Evolutionary conservation across 2,888 invertebrate genomes (phyloP).

Genomic region (Leistus spinibarbis): DNA sequence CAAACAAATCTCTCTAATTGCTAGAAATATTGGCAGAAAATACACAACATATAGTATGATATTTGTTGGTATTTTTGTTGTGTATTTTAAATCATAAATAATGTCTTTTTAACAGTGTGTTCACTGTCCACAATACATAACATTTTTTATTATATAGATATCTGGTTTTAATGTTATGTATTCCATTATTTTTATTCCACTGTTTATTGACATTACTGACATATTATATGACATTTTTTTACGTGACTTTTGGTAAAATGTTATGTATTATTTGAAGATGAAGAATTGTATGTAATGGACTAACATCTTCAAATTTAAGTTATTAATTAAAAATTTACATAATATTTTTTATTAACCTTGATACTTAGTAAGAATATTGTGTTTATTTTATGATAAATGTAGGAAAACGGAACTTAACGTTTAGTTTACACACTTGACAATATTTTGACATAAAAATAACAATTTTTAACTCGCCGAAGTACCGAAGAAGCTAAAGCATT

Average conservation of each 20-base stretch:
- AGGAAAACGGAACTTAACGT: too few species aligned
- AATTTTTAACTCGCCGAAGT: too few species aligned
- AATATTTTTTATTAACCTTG: neutral
- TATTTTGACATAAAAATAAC: too few species aligned
- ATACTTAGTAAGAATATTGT: neutral
- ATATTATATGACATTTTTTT: neutral
- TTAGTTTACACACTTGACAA: too few species aligned
- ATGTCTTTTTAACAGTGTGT: neutral
- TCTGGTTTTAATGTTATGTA: neutral
- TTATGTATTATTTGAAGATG: neutral
- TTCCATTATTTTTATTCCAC: neutral
- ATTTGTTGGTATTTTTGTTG: neutral
- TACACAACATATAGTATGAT: neutral
- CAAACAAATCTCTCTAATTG: neutral
- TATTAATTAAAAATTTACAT: neutral
- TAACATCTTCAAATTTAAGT: neutral
- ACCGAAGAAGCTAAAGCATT: too few species aligned
- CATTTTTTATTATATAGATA: neutral
- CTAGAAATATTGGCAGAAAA: too few species aligned
- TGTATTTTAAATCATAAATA: neutral
- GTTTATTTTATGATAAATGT: neutral
- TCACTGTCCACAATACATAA: neutral
- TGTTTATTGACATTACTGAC: neutral
- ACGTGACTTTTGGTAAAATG: neutral
- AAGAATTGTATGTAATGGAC: neutral